phyloP scores from a whole-genome alignment of 1,140 invertebrate species.

The Melanaphis sacchari region DNA sequence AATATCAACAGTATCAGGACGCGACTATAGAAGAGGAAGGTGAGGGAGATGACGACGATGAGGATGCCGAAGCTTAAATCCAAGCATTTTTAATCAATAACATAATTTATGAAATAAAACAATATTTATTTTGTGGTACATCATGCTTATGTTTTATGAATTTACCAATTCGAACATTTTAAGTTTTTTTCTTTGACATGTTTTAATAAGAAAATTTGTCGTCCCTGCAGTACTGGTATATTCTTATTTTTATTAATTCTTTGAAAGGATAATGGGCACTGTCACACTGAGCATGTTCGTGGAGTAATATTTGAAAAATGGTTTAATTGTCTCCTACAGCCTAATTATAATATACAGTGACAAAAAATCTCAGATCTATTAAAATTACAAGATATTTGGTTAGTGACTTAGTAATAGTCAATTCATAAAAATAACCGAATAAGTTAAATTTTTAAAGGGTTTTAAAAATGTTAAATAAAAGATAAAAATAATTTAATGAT shows the following conservation, averaged over 20 bases:
- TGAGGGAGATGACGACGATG: not conserved
- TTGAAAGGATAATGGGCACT: not conserved
- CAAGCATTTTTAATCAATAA: not conserved
- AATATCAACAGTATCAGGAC: not conserved
- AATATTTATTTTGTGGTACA: not conserved
- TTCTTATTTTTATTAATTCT: not conserved
- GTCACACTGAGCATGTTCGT: not conserved
- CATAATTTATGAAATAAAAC: not conserved
- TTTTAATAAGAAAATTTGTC: not conserved
- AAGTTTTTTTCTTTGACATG: not conserved
- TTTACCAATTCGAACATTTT: not conserved
- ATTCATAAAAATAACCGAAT: no score
- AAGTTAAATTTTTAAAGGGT: no score
- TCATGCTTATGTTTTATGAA: not conserved
- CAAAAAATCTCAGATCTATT: no score
- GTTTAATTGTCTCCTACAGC: no score
- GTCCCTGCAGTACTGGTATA: not conserved
- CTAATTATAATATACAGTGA: no score
- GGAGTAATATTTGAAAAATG: not conserved
- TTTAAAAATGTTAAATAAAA: no score
- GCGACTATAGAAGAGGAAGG: not conserved
- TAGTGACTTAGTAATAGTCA: no score
- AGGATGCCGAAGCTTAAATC: not conserved
- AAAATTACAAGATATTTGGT: no score
- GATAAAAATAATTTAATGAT: no score